phyloP scores from a whole-genome alignment of 2,888 invertebrate species.

The Callyntrura guangdongensis region DNA sequence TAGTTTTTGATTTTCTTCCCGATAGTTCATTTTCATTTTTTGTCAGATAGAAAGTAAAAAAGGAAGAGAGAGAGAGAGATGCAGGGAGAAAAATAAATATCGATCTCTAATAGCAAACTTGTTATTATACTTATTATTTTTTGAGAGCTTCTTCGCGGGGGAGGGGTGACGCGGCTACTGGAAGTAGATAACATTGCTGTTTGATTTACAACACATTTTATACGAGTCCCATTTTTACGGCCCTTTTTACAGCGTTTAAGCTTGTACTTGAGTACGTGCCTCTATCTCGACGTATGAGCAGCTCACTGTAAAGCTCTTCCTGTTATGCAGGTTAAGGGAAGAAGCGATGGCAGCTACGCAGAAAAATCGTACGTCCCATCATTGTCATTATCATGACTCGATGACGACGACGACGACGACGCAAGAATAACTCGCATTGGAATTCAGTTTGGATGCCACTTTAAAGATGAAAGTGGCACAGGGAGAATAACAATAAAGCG shows the following conservation, averaged over 20 bases:
- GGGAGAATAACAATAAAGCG: slow-evolving; percentile 55
- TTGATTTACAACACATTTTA: no score
- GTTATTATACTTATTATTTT: not conserved
- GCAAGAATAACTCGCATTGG: slow-evolving; percentile 41
- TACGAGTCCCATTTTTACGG: no score
- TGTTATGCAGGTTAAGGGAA: not conserved
- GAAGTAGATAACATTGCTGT: no score
- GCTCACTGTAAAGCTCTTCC: not conserved
- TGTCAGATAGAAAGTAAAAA: not conserved
- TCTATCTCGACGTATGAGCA: not conserved
- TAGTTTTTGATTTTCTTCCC: slow-evolving; percentile 10
- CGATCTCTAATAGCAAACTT: not conserved
- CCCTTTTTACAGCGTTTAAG: not conserved
- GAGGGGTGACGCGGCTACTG: no score
- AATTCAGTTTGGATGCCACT: slow-evolving; percentile 55
- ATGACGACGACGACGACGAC: not conserved
- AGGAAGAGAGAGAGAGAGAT: not conserved
- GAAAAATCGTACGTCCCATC: not conserved
- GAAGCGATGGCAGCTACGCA: not conserved
- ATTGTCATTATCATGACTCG: slow-evolving; percentile 21
- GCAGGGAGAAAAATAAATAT: no score
- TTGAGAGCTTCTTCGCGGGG: not conserved
- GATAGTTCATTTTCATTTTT: not conserved
- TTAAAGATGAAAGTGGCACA: slow-evolving; percentile 63
- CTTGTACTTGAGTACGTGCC: not conserved